These are phyloP conservation scores for Laspeyria flexula DNA, from an alignment of 2,888 invertebrate genomes.

Conservation along the genomic window DNA sequence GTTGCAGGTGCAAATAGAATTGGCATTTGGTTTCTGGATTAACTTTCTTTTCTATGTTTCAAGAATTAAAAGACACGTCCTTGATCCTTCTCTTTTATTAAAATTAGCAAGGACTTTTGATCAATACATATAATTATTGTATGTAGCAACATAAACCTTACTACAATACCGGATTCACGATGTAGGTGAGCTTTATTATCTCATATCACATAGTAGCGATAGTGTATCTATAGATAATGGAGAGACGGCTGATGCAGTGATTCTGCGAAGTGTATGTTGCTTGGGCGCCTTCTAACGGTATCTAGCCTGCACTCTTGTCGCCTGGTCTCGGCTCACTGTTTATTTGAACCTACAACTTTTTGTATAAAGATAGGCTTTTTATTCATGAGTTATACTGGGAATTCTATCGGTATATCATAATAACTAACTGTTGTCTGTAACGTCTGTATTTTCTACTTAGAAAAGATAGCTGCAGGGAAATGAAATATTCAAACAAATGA, in stretches of 20 bases:
- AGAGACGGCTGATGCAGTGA: conserved; percentile 36
- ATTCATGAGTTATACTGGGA: conserved; percentile 2
- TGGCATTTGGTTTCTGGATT: too few relatives aligned
- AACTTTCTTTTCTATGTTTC: too few relatives aligned
- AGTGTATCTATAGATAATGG: conserved; percentile 21
- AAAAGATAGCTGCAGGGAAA: neutral
- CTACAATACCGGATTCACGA: conserved; percentile 10
- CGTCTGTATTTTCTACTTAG: too few relatives aligned
- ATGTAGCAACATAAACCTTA: too few relatives aligned
- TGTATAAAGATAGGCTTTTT: conserved; percentile 9
- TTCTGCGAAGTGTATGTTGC: conserved; percentile 40
- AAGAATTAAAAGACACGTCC: too few relatives aligned
- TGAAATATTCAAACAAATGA: too few relatives aligned
- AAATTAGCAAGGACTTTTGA: too few relatives aligned
- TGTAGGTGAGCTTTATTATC: conserved; percentile 12
- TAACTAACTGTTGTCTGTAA: too few relatives aligned
- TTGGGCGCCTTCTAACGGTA: conserved; percentile 41
- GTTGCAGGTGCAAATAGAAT: too few relatives aligned
- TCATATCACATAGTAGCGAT: conserved; percentile 7
- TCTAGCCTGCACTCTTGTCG: conserved; percentile 17
- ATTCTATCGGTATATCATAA: neutral
- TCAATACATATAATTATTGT: too few relatives aligned
- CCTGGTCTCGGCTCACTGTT: conserved; percentile 32
- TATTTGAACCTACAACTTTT: conserved; percentile 25
- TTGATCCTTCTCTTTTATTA: too few relatives aligned